Conservation (phyloP, 2,113 vertebrate species). For the Cacatua alba region DNA sequence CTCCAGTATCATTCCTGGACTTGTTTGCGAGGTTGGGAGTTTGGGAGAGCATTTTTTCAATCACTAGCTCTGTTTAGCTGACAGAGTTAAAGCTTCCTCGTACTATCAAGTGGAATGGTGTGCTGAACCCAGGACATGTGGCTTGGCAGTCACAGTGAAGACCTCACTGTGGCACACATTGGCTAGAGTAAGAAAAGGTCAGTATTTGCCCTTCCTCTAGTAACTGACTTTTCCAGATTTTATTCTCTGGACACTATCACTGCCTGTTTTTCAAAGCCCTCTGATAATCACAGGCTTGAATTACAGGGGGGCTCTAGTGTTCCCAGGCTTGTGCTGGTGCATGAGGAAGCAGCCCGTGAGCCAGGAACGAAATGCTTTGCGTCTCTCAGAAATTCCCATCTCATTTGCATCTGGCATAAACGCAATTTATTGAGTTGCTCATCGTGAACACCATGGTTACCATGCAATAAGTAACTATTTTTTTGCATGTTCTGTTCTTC, state of each 20-base stretch:
- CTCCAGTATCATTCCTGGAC: background rate
- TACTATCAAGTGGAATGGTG: background rate
- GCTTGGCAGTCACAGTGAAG: background rate
- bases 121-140: background rate
- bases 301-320: background rate
- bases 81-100: background rate
- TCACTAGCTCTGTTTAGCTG: background rate
- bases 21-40: fast-evolving
- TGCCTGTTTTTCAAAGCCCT: background rate
- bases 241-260: background rate
- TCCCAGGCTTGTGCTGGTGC: background rate
- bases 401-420: background rate
- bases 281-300: background rate
- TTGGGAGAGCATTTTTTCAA: background rate
- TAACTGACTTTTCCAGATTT: background rate
- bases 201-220: background rate
- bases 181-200: background rate
- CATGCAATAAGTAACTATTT: background rate
- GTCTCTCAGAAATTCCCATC: background rate
- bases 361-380: background rate
- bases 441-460: background rate
- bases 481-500: background rate
- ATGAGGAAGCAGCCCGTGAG: background rate
- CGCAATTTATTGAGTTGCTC: background rate
- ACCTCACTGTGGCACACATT: background rate